phyloP scores from a whole-genome alignment of 2,888 invertebrate species.

The Eupithecia dodoneata region DNA sequence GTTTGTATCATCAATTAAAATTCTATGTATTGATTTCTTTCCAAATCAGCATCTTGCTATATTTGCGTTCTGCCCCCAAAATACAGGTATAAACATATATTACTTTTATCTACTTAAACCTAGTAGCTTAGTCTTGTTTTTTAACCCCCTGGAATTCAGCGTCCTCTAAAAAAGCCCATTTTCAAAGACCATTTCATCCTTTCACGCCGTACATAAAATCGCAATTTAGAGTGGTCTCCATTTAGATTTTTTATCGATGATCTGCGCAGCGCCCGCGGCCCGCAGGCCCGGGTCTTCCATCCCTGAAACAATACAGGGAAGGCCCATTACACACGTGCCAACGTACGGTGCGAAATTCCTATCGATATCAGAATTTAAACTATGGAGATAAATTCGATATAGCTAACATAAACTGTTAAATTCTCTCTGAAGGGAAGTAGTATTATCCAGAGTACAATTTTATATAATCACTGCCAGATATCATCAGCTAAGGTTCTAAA shows the following conservation, averaged over 20 bases:
- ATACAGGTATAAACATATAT: too few species aligned
- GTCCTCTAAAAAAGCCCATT: constrained; percentile 21
- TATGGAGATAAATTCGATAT: not conserved
- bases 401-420: not conserved
- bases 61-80: not conserved
- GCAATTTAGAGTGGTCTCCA: constrained; percentile 58
- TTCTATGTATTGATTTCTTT: too few species aligned
- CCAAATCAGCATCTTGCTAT: not conserved
- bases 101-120: not conserved
- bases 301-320: constrained; percentile 62
- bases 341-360: constrained; percentile 1
- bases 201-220: constrained; percentile 46
- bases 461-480: too few species aligned
- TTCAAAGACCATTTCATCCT: constrained; percentile 37
- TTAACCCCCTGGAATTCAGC: not conserved
- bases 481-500: too few species aligned
- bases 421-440: not conserved
- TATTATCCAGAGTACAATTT: too few species aligned
- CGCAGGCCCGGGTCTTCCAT: constrained; percentile 53
- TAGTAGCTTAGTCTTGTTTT: not conserved
- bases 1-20: too few species aligned
- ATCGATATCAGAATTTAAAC: not conserved
- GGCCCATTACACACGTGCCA: constrained; percentile 6
- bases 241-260: constrained; percentile 61
- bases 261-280: constrained; percentile 43